Percentiles rank a stretch among this genome's conserved stretches.
phyloP scores from a whole-genome alignment of 1,140 invertebrate genomes.

The Idris sp. region DNA sequence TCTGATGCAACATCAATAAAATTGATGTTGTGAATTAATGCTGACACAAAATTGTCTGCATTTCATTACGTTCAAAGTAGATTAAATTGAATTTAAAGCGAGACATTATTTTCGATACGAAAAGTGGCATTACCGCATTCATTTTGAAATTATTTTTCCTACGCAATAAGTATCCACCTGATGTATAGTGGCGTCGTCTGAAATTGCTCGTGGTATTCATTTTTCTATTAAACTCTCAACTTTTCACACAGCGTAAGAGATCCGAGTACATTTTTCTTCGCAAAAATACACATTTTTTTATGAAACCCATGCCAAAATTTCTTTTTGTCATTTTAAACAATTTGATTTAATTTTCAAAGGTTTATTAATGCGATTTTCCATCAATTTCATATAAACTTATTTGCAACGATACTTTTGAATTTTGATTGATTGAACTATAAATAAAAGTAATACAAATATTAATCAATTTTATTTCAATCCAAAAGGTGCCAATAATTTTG shows the following conservation, averaged over 20 bases:
- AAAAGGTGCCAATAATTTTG: no score
- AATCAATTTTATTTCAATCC: no score
- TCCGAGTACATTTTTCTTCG: slow-evolving; percentile 7
- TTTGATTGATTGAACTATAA: no score
- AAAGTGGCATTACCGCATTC: slow-evolving; percentile 11
- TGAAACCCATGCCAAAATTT: slow-evolving; percentile 16
- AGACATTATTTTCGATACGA: slow-evolving; percentile 22
- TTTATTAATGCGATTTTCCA: no score
- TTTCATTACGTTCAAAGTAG: slow-evolving; percentile 18
- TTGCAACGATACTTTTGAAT: no score
- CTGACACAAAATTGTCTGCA: slow-evolving; percentile 5
- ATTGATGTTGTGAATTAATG: slow-evolving; percentile 14
- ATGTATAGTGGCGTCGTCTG: slow-evolving; percentile 22
- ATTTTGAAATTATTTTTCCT: slow-evolving; percentile 39
- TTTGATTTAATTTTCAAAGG: no score
- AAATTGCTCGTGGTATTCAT: slow-evolving; percentile 30
- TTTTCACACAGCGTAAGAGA: slow-evolving; percentile 13
- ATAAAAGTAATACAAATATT: no score
- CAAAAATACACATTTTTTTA: slow-evolving; percentile 31
- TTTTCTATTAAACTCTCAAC: slow-evolving; percentile 34
- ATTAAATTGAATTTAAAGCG: slow-evolving; percentile 30
- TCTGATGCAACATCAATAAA: slow-evolving; percentile 8
- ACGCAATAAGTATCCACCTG: slow-evolving; percentile 30
- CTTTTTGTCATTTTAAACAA: slow-evolving; percentile 22
- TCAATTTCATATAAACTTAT: no score